Evolutionary conservation across 2,888 invertebrate species (phyloP), one percentile per base, ranked within the genome.

Genomic region (Drosophila limbata): DNA sequence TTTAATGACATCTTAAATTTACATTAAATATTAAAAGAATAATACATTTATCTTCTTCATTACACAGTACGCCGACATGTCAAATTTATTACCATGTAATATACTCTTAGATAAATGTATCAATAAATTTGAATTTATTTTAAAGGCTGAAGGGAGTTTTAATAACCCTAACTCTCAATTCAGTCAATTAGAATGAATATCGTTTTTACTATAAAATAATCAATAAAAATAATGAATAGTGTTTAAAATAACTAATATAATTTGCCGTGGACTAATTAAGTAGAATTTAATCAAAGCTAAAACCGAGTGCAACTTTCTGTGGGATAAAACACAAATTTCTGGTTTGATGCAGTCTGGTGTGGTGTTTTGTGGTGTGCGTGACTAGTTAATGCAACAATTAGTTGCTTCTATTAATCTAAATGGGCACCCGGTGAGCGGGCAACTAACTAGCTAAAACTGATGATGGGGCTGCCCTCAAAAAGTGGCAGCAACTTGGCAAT

Each of bases 351-450:
- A 1, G 61, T 52, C 6, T 25, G 11, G 15, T 51, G n/a, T 37
- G n/a, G n/a, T 25, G 35, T 19, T 4, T 6, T 15, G 33, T 13
- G 1, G 28, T 31, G 47, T 48, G 55, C 55, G 47, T 62, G 48
- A 44, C 56, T 28, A 37, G n/a, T 59, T 45, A 40, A 50, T 61
- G 53, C 64, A 56, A 70, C 63, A 81, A 74, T 81, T 72, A 72
- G 70, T 64, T 70, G 70, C 75, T 62, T 50, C 60, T 62, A 50
- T 70, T 50, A 56, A 74, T 69, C 64, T 61, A 66, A 53, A 69
- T 56, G 47, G 4, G 33, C 35, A 21, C 3, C 19, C 35, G 31
- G 13, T 17, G 40, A 60, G 17, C 25, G 8, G 21, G 42, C 42
- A 31, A 45, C 56, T 31, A 52, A 52, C 47, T 40, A 19, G 37